Evolutionary conservation across 2,888 invertebrate genomes (phyloP).

Genomic region (Leucophora obtusa): DNA sequence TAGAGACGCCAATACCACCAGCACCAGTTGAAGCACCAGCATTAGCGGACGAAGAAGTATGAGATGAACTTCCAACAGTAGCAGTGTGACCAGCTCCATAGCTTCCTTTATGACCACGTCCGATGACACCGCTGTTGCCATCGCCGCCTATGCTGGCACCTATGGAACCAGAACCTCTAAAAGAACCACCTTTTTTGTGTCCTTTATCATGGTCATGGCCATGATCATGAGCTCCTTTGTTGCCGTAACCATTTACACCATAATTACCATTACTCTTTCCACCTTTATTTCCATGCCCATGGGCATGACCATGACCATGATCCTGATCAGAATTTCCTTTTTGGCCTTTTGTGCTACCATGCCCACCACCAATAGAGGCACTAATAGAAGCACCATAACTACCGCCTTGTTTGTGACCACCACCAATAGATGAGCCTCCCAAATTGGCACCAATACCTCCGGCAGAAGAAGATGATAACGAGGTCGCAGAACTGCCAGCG

Average conservation of each 20-base stretch:
- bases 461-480: background rate
- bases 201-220: background rate
- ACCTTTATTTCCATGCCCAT: background rate
- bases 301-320: background rate
- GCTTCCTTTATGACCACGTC: conserved; percentile 8
- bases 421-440: background rate
- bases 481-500: background rate
- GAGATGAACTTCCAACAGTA: conserved; percentile 18
- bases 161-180: background rate
- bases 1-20: background rate
- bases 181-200: background rate
- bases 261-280: no score
- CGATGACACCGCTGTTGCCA: background rate
- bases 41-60: background rate
- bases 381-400: background rate
- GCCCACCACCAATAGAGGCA: conserved; percentile 2
- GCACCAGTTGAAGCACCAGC: background rate
- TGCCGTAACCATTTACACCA: no score
- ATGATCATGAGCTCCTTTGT: no score
- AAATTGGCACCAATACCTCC: conserved; percentile 6
- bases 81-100: conserved; percentile 19
- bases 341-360: background rate
- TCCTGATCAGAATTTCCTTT: background rate
- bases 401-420: background rate
- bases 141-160: conserved; percentile 5